Evolutionary conservation across 2,113 vertebrate genomes (phyloP).

Genomic region (Mastomys natalensis): DNA sequence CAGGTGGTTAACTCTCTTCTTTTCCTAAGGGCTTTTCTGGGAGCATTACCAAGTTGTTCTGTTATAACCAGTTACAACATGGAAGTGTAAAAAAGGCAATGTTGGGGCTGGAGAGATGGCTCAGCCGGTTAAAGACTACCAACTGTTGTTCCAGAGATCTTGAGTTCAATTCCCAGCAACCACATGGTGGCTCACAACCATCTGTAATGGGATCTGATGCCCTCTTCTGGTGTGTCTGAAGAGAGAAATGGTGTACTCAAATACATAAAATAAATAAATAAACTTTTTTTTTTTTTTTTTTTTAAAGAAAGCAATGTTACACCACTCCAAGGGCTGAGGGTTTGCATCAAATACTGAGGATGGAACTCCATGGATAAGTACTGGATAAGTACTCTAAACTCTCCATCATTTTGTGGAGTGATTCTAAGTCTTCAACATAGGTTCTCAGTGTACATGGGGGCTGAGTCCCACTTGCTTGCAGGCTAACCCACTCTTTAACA

Average conservation of each 20-base stretch:
- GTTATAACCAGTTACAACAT: neutral
- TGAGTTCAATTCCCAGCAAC: too few species aligned
- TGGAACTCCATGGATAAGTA: neutral
- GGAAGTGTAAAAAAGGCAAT: neutral
- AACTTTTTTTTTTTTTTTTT: too few species aligned
- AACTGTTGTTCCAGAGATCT: too few species aligned
- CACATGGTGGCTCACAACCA: too few species aligned
- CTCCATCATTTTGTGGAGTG: neutral
- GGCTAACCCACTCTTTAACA: neutral
- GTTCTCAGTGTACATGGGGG: conserved; percentile 18
- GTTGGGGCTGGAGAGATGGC: too few species aligned
- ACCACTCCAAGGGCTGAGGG: neutral
- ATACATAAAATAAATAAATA: too few species aligned
- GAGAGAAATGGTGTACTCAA: too few species aligned
- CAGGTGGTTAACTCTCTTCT: neutral
- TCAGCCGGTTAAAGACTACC: too few species aligned
- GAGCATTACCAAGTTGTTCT: neutral
- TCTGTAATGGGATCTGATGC: too few species aligned
- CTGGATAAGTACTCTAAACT: conserved; percentile 2
- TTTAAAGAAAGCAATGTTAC: neutral
- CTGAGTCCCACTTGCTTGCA: neutral
- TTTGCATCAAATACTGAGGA: conserved; percentile 21
- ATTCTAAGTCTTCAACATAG: neutral
- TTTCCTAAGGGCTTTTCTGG: conserved; percentile 10
- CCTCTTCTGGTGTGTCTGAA: too few species aligned